Conservation (phyloP, 1,140 invertebrate species). For the Drosophila punjabiensis region DNA sequence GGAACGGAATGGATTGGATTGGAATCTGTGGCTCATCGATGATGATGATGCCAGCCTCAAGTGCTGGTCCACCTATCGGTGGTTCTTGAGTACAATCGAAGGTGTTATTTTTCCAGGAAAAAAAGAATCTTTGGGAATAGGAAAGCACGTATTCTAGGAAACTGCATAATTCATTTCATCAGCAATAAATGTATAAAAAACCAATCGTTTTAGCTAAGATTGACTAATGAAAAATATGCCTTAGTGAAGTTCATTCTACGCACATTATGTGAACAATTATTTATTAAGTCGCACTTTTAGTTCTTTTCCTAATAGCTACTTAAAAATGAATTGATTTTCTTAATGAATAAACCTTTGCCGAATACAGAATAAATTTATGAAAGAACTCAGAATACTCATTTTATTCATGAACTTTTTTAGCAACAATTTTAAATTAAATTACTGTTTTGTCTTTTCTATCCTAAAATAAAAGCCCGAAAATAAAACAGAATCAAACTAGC, state of each 20-base stretch:
- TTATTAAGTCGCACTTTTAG: too few relatives aligned
- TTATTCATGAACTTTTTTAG: background rate
- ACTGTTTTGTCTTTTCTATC: background rate
- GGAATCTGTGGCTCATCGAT: constrained; percentile 10
- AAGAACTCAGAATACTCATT: background rate
- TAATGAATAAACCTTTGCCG: too few relatives aligned
- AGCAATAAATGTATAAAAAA: background rate
- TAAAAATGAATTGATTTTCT: background rate
- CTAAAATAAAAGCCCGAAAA: background rate
- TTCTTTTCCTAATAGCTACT: too few relatives aligned
- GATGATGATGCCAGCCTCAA: constrained; percentile 35
- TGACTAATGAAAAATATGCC: too few relatives aligned
- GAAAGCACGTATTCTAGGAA: background rate
- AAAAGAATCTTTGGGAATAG: background rate
- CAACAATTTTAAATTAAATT: background rate
- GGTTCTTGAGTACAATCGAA: constrained; percentile 40
- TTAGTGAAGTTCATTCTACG: background rate
- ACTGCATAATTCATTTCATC: background rate
- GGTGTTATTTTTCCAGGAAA: constrained; percentile 11
- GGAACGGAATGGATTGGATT: constrained; percentile 27
- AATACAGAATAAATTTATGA: background rate
- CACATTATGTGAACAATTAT: too few relatives aligned
- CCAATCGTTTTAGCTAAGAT: background rate
- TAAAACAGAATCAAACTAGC: background rate
- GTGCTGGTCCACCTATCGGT: constrained; percentile 21